Evolutionary conservation across 2,113 vertebrate genomes (phyloP).

Genomic region (Oncorhynchus masou): DNA sequence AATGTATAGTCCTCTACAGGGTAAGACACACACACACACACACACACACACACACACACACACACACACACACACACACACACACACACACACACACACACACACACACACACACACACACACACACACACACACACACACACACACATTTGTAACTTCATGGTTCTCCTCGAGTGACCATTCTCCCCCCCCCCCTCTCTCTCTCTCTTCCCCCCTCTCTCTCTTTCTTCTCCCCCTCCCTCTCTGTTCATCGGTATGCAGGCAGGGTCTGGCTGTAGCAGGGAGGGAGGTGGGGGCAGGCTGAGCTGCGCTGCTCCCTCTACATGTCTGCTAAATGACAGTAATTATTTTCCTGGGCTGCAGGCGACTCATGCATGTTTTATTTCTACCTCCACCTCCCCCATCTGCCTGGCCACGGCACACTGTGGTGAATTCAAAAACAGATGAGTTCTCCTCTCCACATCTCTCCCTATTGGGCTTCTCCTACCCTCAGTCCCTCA

Average conservation of each 20-base stretch:
- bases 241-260: constrained; percentile 68
- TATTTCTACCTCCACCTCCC: constrained; percentile 72
- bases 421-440: constrained; percentile 31
- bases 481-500: constrained; percentile 33
- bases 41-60: no score
- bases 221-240: constrained; percentile 26
- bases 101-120: no score
- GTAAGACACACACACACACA: no score
- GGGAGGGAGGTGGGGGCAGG: constrained; percentile 29
- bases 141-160: no score
- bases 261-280: constrained; percentile 20
- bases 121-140: no score
- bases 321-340: constrained; percentile 88
- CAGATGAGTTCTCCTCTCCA: constrained; percentile 53
- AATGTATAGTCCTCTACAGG: not conserved
- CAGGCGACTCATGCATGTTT: constrained; percentile 95
- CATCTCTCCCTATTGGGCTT: constrained; percentile 59
- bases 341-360: constrained; percentile 99
- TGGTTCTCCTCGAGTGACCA: not conserved
- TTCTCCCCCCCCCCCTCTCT: constrained; percentile 12
- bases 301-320: constrained; percentile 58
- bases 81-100: no score
- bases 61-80: no score
- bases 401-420: constrained; percentile 64
- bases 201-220: constrained; percentile 21